Evolutionary conservation across 1,140 invertebrate genomes (phyloP).

Genomic region (Battus philenor): DNA sequence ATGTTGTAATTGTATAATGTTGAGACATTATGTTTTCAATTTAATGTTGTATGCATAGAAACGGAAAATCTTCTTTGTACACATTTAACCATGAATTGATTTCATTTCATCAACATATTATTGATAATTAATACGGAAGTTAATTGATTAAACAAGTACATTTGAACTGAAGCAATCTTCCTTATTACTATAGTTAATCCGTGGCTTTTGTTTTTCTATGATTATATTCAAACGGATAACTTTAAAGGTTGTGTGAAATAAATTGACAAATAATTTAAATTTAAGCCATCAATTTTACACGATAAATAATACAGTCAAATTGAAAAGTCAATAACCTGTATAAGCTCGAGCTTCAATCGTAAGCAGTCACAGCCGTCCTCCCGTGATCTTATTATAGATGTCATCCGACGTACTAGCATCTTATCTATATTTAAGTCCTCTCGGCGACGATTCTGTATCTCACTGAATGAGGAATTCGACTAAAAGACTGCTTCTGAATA

Average conservation of each 20-base stretch:
- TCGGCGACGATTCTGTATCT: constrained; percentile 36
- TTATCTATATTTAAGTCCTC: constrained; percentile 70
- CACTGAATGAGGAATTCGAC: constrained; percentile 27
- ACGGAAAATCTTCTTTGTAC: too few relatives aligned
- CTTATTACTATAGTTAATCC: constrained; percentile 15
- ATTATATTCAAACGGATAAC: too few relatives aligned
- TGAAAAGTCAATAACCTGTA: constrained; percentile 64
- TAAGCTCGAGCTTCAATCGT: constrained; percentile 51
- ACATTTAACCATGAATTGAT: constrained; percentile 12
- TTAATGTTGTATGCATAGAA: too few relatives aligned
- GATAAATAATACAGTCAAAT: constrained; percentile 20
- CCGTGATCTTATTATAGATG: constrained; percentile 73
- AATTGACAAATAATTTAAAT: too few relatives aligned
- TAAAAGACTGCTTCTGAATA: constrained; percentile 7
- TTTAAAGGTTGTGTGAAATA: too few relatives aligned
- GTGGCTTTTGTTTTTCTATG: too few relatives aligned
- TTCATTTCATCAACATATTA: background rate
- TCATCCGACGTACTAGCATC: constrained; percentile 70
- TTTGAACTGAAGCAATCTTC: constrained; percentile 5
- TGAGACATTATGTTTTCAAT: too few relatives aligned
- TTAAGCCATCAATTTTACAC: too few relatives aligned
- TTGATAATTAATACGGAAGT: constrained; percentile 13
- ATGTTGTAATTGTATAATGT: too few relatives aligned
- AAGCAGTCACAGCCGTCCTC: constrained; percentile 52
- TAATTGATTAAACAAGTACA: constrained; percentile 9